Conservation (phyloP, 2,888 invertebrate species). For the Hemicrepidius hirtus region DNA sequence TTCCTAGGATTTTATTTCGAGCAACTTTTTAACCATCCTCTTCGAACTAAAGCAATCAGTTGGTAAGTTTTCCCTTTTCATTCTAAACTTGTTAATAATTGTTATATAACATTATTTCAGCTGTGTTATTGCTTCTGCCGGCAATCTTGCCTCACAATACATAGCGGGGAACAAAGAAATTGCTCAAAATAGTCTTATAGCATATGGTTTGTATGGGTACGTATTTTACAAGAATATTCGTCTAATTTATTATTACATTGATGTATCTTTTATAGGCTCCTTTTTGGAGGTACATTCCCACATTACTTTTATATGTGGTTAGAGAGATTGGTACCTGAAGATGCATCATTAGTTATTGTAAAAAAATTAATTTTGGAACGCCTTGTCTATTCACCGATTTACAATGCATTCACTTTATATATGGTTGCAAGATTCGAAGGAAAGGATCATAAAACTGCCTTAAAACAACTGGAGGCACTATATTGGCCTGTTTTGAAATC, state of each 20-base stretch:
- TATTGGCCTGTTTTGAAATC: slow-evolving; percentile 81
- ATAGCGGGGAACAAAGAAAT: slow-evolving; percentile 79
- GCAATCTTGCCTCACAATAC: slow-evolving; percentile 83
- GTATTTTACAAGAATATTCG: not conserved
- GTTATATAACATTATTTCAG: slow-evolving; percentile 72
- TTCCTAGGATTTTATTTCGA: slow-evolving; percentile 83
- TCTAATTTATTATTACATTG: not conserved
- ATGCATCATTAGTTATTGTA: slow-evolving; percentile 71
- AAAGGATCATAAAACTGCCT: slow-evolving; percentile 79
- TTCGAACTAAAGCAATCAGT: slow-evolving; percentile 86
- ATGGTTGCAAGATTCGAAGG: slow-evolving; percentile 85
- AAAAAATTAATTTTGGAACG: slow-evolving; percentile 83
- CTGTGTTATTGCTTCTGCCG: slow-evolving; percentile 82
- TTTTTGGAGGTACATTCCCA: slow-evolving; percentile 88
- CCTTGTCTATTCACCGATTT: slow-evolving; percentile 81
- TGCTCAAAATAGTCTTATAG: slow-evolving; percentile 80
- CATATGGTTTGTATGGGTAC: slow-evolving; percentile 86
- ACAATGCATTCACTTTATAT: slow-evolving; percentile 84
- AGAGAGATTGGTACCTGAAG: slow-evolving; percentile 77
- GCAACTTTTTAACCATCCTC: slow-evolving; percentile 83
- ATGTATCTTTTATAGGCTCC: slow-evolving; percentile 74
- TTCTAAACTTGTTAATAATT: slow-evolving; percentile 33
- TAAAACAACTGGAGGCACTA: slow-evolving; percentile 78
- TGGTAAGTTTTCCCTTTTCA: slow-evolving; percentile 75
- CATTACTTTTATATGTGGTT: slow-evolving; percentile 84